phyloP scores from a whole-genome alignment of 1,140 invertebrate genomes.

The Caenorhabditis latens region DNA sequence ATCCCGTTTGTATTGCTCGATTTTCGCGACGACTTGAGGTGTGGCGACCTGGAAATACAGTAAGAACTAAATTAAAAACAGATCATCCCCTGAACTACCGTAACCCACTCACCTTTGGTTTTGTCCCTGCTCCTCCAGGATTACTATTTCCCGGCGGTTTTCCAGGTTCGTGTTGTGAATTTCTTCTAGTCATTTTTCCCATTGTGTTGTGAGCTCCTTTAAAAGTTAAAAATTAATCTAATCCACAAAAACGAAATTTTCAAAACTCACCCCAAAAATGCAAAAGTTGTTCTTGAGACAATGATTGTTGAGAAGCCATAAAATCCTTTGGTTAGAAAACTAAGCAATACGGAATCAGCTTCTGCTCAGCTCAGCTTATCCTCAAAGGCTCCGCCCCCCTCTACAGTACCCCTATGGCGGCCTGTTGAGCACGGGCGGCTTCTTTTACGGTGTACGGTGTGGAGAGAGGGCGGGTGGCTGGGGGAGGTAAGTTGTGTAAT shows the following conservation, averaged over 20 bases:
- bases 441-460: not conserved
- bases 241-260: slow-evolving; percentile 14
- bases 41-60: slow-evolving; percentile 82
- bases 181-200: slow-evolving; percentile 49
- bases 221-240: not conserved
- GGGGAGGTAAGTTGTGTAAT: slow-evolving; percentile 40
- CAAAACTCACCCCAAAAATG: slow-evolving; percentile 68
- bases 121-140: slow-evolving; percentile 67
- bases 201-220: slow-evolving; percentile 67
- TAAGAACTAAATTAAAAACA: no score
- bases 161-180: not conserved
- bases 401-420: slow-evolving; percentile 5
- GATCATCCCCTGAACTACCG: not conserved
- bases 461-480: not conserved
- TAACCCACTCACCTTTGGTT: slow-evolving; percentile 68
- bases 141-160: not conserved
- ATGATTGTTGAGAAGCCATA: slow-evolving; percentile 30
- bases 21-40: slow-evolving; percentile 80
- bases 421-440: not conserved
- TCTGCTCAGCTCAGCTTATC: slow-evolving; percentile 12
- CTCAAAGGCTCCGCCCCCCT: not conserved
- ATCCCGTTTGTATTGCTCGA: slow-evolving; percentile 81
- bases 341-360: not conserved
- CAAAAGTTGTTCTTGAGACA: slow-evolving; percentile 70
- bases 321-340: no score